These are phyloP conservation scores for Engystomops pustulosus DNA, from an alignment of 2,113 vertebrate genomes.

Conservation along the genomic window DNA sequence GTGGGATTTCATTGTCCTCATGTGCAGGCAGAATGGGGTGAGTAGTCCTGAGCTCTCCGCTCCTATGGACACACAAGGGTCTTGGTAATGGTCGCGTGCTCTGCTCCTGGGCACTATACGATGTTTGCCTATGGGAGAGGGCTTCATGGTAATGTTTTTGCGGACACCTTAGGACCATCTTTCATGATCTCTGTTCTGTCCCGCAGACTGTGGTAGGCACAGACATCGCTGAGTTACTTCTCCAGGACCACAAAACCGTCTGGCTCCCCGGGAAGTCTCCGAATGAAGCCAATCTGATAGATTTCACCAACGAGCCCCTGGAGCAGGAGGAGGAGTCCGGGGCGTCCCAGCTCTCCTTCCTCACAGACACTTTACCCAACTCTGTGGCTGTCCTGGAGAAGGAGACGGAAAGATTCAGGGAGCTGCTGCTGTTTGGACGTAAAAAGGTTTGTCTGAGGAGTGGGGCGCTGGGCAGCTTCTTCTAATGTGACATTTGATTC, in stretches of 20 bases:
- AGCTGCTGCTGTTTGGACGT: slow-evolving; percentile 92
- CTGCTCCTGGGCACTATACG: not conserved
- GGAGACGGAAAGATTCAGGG: slow-evolving; percentile 93
- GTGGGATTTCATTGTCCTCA: slow-evolving; percentile 92
- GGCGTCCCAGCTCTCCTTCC: slow-evolving; percentile 88
- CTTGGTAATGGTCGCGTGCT: too few relatives aligned
- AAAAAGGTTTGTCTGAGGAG: too few relatives aligned
- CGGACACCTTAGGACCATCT: too few relatives aligned
- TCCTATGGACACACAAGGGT: too few relatives aligned
- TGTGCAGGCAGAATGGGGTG: slow-evolving; percentile 97
- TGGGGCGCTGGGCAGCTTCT: too few relatives aligned
- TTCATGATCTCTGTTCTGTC: not conserved
- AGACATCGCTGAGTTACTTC: slow-evolving; percentile 90
- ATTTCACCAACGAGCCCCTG: slow-evolving; percentile 91
- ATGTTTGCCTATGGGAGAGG: not conserved
- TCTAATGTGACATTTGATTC: not conserved
- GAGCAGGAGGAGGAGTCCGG: slow-evolving; percentile 84
- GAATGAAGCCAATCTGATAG: slow-evolving; percentile 94
- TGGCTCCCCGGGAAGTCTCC: slow-evolving; percentile 98
- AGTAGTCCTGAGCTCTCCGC: slow-evolving; percentile 58
- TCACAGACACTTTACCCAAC: slow-evolving; percentile 82
- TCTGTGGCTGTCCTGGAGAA: slow-evolving; percentile 78
- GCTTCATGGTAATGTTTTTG: too few relatives aligned
- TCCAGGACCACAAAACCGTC: slow-evolving; percentile 90
- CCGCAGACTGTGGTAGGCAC: slow-evolving; percentile 93